Conservation (phyloP, 2,888 invertebrate species). For the Drosophila rellima region DNA sequence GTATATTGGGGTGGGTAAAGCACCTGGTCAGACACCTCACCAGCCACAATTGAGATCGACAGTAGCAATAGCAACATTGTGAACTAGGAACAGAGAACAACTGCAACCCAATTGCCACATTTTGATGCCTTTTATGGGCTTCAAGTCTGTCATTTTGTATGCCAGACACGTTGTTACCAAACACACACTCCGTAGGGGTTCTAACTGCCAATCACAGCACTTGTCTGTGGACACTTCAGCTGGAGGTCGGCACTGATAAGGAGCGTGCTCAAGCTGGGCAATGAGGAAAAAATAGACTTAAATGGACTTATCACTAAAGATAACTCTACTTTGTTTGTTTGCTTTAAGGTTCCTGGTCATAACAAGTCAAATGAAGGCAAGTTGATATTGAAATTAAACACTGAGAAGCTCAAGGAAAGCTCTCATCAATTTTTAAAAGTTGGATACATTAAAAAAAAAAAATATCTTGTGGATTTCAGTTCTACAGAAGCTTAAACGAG, state of each 20-base stretch:
- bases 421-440: neutral
- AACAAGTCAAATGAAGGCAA: neutral
- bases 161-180: conserved; percentile 28
- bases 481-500: too few species aligned
- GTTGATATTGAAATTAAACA: neutral
- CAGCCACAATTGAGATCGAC: neutral
- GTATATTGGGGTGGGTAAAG: conserved; percentile 75
- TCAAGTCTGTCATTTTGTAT: neutral
- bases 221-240: conserved; percentile 6
- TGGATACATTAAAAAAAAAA: too few species aligned
- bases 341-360: conserved; percentile 3
- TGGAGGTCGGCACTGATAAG: conserved; percentile 36
- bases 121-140: conserved; percentile 41
- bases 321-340: conserved; percentile 21
- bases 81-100: neutral
- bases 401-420: neutral
- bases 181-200: conserved; percentile 1
- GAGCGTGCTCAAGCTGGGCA: conserved; percentile 37
- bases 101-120: conserved; percentile 14
- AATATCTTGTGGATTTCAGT: too few species aligned
- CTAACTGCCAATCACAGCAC: conserved; percentile 6
- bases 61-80: conserved; percentile 46
- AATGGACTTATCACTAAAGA: conserved; percentile 1
- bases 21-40: conserved; percentile 36
- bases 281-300: conserved; percentile 19